Base-by-base conservation (phyloP, 1,140 invertebrate species). In the Tyrophagus putrescentiae region DNA sequence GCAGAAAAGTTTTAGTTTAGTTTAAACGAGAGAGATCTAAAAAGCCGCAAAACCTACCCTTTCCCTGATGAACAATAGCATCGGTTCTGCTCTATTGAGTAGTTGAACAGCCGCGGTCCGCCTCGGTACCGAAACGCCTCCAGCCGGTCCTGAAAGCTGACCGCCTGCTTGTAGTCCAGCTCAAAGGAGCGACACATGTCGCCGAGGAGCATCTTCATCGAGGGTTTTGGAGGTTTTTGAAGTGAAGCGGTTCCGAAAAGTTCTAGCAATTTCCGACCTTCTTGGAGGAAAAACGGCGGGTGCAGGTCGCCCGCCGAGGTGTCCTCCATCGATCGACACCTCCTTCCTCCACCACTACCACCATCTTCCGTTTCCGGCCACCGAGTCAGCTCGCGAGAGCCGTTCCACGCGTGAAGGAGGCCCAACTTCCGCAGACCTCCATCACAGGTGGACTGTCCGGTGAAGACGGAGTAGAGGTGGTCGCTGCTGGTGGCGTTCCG, bases 321-420 rank as follows among this genome's bases (percentile, higher is more conserved):
- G 41, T 25, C 5, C 5, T 29, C 11, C n/a, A 64, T 23, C 23
- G 25, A 25, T 28, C 54, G 29, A 39, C 63, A 64, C 25, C 50
- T 16, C 7, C 42, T 5, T n/a, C 54, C 57, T 18, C 7, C 4
- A n/a, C n/a, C n/a, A n/a, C n/a, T n/a, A n/a, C n/a, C n/a, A n/a
- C n/a, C n/a, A n/a, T n/a, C n/a, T n/a, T n/a, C n/a, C n/a, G n/a
- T n/a, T n/a, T n/a, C n/a, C 29, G 28, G 25, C 54, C 60, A 57
- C n/a, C 39, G 48, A 9, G 13, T 42, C 1, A 59, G 27, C 9
- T 9, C 27, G 7, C 39, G 65, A 32, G 66, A 61, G n/a, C 70
- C 70, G 65, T 76, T 74, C 64, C 70, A 75, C 41, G 65, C 65
- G 53, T 72, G 67, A 18, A 75, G 71, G 23, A 64, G 54, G 21